Evolutionary conservation across 2,888 invertebrate genomes (phyloP).

Genomic region (Drosophila silvestris): DNA sequence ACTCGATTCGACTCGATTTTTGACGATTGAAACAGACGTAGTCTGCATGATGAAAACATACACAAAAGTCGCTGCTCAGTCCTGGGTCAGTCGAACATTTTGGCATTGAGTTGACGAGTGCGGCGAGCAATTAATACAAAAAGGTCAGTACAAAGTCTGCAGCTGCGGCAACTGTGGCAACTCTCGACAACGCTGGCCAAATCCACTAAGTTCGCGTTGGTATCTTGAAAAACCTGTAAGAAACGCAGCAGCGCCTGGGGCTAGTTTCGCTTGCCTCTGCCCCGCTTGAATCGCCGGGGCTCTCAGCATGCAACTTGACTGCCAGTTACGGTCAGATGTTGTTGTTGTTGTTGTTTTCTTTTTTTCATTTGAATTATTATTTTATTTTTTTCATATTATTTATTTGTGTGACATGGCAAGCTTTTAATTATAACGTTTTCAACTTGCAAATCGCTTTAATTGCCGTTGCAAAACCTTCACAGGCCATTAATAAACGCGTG

Average conservation of each 20-base stretch:
- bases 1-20: slow-evolving; percentile 9
- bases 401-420: slow-evolving; percentile 58
- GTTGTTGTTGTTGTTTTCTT: background rate
- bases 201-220: slow-evolving; percentile 11
- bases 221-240: slow-evolving; percentile 49
- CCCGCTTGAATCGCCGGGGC: background rate
- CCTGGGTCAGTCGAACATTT: slow-evolving; percentile 34
- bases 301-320: slow-evolving; percentile 18
- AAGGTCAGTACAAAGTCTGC: slow-evolving; percentile 59
- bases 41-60: background rate
- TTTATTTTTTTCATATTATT: slow-evolving; percentile 3
- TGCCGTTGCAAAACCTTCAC: slow-evolving; percentile 44
- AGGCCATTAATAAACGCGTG: slow-evolving; percentile 38
- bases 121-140: slow-evolving; percentile 69
- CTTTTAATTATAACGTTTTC: slow-evolving; percentile 65
- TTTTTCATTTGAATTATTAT: slow-evolving; percentile 5
- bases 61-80: background rate
- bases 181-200: slow-evolving; percentile 26
- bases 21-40: background rate
- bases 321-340: slow-evolving; percentile 42
- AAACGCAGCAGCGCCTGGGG: slow-evolving; percentile 46
- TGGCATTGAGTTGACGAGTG: slow-evolving; percentile 53
- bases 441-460: slow-evolving; percentile 66
- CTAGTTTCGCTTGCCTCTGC: slow-evolving; percentile 7
- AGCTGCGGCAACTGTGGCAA: slow-evolving; percentile 31